Percentiles rank a stretch among this genome's conserved stretches.
Conservation (phyloP, 2,888 invertebrate species). For the Aspidiotus rigidus region DNA sequence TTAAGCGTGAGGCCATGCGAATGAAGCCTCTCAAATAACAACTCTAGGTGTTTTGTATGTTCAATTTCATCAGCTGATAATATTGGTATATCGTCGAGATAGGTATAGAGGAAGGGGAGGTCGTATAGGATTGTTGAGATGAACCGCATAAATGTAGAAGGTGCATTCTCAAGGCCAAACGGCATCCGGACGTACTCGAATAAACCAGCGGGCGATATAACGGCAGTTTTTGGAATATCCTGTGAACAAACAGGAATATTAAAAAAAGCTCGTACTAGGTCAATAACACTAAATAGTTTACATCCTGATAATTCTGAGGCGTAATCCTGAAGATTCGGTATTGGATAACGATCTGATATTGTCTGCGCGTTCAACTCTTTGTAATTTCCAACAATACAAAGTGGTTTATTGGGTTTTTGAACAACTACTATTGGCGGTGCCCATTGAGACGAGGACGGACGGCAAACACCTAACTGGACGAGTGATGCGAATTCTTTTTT, state of each 20-base stretch:
- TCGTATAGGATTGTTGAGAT: background rate
- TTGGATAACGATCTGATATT: background rate
- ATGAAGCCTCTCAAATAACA: conserved; percentile 5
- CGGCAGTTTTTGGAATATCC: conserved; percentile 5
- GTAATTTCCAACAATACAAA: background rate
- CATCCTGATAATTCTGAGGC: background rate
- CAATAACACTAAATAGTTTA: background rate
- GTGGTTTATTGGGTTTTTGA: background rate
- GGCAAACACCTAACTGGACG: conserved; percentile 42
- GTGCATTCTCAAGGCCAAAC: conserved; percentile 8
- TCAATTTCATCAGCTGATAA: background rate
- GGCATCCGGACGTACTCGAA: conserved; percentile 11
- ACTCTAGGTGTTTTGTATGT: background rate
- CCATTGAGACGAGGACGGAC: conserved; percentile 35
- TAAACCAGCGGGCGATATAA: conserved; percentile 6
- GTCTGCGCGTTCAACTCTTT: conserved; percentile 2
- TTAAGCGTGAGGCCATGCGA: conserved; percentile 4
- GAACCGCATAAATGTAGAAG: conserved; percentile 5
- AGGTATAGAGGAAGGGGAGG: conserved; percentile 5
- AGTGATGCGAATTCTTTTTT: conserved; percentile 41
- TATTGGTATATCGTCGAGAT: conserved; percentile 3
- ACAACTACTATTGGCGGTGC: conserved; percentile 21
- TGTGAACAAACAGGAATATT: conserved; percentile 6
- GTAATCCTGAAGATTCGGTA: background rate
- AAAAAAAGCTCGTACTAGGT: conserved; percentile 8